Percentiles rank a stretch among this genome's conserved stretches.
Conservation (phyloP, 2,113 vertebrate genomes). For the Alaudala cheleensis region DNA sequence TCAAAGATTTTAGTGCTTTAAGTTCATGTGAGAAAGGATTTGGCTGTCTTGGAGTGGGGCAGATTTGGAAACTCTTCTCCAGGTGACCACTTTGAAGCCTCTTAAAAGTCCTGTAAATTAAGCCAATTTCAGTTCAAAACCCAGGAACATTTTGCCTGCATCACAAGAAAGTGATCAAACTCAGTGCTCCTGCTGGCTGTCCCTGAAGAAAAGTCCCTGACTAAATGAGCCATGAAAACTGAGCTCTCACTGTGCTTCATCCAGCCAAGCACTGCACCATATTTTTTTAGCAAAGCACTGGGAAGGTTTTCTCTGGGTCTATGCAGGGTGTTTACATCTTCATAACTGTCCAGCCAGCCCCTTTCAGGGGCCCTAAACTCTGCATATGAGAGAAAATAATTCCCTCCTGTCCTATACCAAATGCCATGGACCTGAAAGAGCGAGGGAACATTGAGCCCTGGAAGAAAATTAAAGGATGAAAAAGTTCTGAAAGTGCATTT, state of each 20-base stretch:
- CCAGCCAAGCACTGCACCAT: constrained; percentile 4
- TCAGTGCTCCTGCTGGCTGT: not conserved
- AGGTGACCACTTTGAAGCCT: not conserved
- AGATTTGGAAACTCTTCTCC: not conserved
- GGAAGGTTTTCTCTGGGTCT: not conserved
- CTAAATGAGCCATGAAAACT: constrained; percentile 37
- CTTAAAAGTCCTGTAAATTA: not conserved
- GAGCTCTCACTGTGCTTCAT: not conserved
- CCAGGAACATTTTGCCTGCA: not conserved
- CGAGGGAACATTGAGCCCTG: not conserved
- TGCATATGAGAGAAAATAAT: not conserved
- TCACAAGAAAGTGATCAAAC: constrained; percentile 6
- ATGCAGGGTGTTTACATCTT: constrained; percentile 4
- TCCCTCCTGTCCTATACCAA: not conserved
- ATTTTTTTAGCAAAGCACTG: not conserved
- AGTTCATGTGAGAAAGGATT: not conserved
- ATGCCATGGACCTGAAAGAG: not conserved
- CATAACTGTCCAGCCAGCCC: constrained; percentile 8
- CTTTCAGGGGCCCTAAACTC: not conserved
- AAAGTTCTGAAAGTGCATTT: not conserved
- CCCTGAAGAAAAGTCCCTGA: constrained; percentile 10
- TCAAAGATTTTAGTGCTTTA: not conserved
- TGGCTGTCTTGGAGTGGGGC: not conserved
- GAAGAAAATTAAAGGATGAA: not conserved
- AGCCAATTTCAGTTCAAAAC: not conserved